A percentile compares a stretch with the other conserved stretches of the same genome.
Evolutionary conservation across 2,797 vertebrate species (phyloP).

Genomic region (Rousettus madagascariensis): DNA sequence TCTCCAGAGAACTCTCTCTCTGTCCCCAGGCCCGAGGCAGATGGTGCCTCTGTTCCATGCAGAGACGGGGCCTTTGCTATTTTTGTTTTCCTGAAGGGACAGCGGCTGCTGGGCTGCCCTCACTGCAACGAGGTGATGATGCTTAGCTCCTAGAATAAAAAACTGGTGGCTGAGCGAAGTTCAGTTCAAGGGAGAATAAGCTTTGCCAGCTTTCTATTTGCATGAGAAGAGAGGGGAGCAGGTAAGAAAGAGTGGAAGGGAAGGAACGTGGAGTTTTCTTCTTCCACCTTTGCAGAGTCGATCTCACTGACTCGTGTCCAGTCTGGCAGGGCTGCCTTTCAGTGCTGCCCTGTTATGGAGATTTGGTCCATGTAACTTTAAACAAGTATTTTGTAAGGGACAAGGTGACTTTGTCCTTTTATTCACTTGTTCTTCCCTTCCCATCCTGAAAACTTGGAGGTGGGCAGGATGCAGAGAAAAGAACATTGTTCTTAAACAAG

Average conservation of each 20-base stretch:
- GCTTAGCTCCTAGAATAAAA: background rate
- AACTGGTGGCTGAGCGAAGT: background rate
- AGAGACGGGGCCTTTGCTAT: background rate
- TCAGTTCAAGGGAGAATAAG: background rate
- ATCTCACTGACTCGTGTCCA: fast-evolving
- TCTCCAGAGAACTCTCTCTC: background rate
- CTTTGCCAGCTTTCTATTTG: background rate
- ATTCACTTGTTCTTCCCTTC: background rate
- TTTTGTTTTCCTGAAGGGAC: constrained; percentile 9
- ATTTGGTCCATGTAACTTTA: background rate
- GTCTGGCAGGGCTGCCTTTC: background rate
- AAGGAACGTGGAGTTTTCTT: background rate
- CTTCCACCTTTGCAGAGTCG: background rate
- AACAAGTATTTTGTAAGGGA: background rate
- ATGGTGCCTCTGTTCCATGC: background rate
- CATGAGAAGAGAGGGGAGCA: background rate
- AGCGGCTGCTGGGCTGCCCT: background rate
- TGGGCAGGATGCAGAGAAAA: background rate
- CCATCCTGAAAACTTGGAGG: background rate
- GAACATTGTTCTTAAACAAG: background rate
- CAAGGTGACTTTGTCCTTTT: background rate
- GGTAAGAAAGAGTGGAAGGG: fast-evolving
- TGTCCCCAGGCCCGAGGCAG: background rate
- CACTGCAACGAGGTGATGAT: background rate
- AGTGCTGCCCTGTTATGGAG: background rate